These are phyloP conservation scores for Zaprionus ghesquierei DNA, from an alignment of 1,140 invertebrate genomes.

Conservation along the genomic window DNA sequence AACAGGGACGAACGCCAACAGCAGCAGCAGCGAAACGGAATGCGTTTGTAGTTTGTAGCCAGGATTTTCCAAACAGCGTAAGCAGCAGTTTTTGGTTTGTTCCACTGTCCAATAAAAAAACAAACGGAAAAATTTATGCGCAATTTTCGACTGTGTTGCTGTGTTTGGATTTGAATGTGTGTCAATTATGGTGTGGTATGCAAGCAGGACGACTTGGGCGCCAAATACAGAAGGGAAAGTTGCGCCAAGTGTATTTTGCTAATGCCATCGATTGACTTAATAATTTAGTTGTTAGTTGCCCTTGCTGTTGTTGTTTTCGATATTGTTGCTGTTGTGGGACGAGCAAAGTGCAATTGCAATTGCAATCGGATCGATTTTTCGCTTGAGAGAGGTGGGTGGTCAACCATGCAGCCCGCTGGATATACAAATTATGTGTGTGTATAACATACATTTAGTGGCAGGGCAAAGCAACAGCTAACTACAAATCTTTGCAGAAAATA, in stretches of 20 bases:
- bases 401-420: not conserved
- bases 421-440: conserved; percentile 17
- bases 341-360: conserved; percentile 3
- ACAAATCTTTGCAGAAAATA: not conserved
- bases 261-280: not conserved
- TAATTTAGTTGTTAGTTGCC: not conserved
- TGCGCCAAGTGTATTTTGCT: not conserved
- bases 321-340: not conserved
- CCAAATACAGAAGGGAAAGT: not conserved
- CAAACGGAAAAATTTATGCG: not conserved
- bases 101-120: conserved; percentile 20
- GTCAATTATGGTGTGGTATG: not conserved
- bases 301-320: not conserved
- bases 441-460: not conserved
- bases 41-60: conserved; percentile 6
- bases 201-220: not conserved
- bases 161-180: not conserved
- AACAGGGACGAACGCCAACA: conserved; percentile 18
- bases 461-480: not conserved
- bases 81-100: conserved; percentile 2
- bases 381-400: not conserved
- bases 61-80: conserved; percentile 5
- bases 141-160: not conserved
- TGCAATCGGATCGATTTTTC: conserved; percentile 30
- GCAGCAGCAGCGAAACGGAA: not conserved